Percentiles rank a stretch among this genome's conserved stretches.
Evolutionary conservation across 1,140 invertebrate species (phyloP).

Genomic region (Temnothorax nylanderi): DNA sequence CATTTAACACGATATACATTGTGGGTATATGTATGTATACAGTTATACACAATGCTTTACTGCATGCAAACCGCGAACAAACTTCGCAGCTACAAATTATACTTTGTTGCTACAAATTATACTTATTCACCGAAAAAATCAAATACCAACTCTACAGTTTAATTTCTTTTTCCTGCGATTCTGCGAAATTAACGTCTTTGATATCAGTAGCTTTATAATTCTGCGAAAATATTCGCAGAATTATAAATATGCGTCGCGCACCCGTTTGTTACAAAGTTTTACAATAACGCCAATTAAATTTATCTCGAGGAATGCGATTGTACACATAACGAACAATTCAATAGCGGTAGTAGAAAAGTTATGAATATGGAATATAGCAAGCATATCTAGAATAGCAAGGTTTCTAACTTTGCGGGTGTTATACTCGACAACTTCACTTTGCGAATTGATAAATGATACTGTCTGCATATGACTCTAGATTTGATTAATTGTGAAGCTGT

Average conservation of each 20-base stretch:
- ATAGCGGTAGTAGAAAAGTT: background rate
- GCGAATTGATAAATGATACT: conserved; percentile 11
- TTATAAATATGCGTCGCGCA: background rate
- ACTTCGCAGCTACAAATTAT: background rate
- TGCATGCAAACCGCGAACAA: background rate
- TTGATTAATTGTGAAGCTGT: background rate
- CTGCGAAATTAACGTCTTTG: background rate
- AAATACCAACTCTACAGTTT: background rate
- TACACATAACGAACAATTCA: background rate
- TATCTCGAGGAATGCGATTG: background rate
- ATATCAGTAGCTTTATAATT: background rate
- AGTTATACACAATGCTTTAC: background rate
- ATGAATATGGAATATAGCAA: conserved; percentile 37
- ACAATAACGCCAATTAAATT: background rate
- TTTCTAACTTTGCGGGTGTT: conserved; percentile 7
- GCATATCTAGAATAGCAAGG: background rate
- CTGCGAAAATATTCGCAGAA: background rate
- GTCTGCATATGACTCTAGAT: too few relatives aligned
- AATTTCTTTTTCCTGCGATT: background rate
- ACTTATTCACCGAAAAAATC: background rate
- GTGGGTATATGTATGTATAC: background rate
- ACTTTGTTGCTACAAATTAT: background rate
- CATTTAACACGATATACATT: background rate
- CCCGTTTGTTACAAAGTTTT: background rate
- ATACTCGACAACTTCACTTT: background rate